phyloP scores from a whole-genome alignment of 2,888 invertebrate species.

The Achlya flavicornis region DNA sequence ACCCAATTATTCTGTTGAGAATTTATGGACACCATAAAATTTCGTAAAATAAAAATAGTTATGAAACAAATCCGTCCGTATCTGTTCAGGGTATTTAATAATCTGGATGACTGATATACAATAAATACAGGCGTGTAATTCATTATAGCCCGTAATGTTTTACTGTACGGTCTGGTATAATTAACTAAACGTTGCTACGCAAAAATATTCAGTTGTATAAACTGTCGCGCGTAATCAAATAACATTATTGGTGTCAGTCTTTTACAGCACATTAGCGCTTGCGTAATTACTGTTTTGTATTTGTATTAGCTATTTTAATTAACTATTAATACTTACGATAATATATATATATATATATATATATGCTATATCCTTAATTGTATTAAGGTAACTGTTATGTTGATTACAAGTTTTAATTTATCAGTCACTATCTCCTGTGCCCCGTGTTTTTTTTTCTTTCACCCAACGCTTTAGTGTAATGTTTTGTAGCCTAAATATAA shows the following conservation, averaged over 20 bases:
- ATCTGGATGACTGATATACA: background rate
- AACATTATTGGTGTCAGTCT: conserved; percentile 36
- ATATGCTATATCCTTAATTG: background rate
- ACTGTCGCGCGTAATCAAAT: conserved; percentile 29
- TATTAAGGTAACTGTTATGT: background rate
- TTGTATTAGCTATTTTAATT: conserved; percentile 18
- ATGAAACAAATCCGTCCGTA: background rate
- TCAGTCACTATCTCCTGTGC: too few species aligned
- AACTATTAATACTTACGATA: conserved; percentile 13
- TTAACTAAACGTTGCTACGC: conserved; percentile 26
- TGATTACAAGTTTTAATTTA: background rate
- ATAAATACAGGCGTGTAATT: background rate
- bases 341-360: background rate
- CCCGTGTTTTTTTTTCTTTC: too few species aligned
- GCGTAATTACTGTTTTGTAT: conserved; percentile 26
- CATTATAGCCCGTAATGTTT: background rate
- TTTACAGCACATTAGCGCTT: conserved; percentile 26
- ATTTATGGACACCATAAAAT: background rate
- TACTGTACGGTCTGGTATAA: background rate
- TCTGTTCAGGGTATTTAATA: background rate
- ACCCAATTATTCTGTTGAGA: background rate
- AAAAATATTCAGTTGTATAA: conserved; percentile 24
- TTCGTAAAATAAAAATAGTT: background rate
- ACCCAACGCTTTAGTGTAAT: too few species aligned
- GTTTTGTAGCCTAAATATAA: too few species aligned